Conservation (phyloP, 1,140 invertebrate species). For the Listronotus oregonensis region DNA sequence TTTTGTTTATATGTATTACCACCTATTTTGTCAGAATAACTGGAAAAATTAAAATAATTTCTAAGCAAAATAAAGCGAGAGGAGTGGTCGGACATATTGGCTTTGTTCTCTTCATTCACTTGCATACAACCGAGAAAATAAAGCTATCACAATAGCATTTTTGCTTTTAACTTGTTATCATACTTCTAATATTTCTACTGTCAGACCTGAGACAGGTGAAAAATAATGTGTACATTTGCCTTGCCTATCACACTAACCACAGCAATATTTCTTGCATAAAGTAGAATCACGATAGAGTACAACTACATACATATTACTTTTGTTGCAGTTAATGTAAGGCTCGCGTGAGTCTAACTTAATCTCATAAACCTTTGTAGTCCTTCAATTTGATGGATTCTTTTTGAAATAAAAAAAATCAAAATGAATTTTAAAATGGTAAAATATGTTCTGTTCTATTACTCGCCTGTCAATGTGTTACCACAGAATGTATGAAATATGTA, state of each 20-base stretch:
- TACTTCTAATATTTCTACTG: too few relatives aligned
- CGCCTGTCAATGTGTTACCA: slow-evolving; percentile 21
- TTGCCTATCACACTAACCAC: background rate
- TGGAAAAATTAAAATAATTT: too few relatives aligned
- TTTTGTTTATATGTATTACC: too few relatives aligned
- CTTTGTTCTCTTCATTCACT: too few relatives aligned
- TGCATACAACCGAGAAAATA: too few relatives aligned
- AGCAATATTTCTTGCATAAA: slow-evolving; percentile 23
- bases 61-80: too few relatives aligned
- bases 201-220: background rate
- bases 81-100: too few relatives aligned
- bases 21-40: too few relatives aligned
- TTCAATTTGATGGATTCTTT: slow-evolving; percentile 20
- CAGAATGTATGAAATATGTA: slow-evolving; percentile 20
- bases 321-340: slow-evolving; percentile 21
- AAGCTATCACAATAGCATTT: too few relatives aligned
- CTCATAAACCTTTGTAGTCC: slow-evolving; percentile 17
- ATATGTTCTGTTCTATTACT: slow-evolving; percentile 7
- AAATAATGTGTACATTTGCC: slow-evolving; percentile 15
- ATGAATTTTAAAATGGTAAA: slow-evolving; percentile 15
- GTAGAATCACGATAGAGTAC: slow-evolving; percentile 11
- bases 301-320: slow-evolving; percentile 13
- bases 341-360: slow-evolving; percentile 21
- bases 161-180: too few relatives aligned
- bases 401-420: background rate